These are phyloP conservation scores for Penaeus indicus DNA, from an alignment of 1,140 invertebrate species.

Conservation along the genomic window DNA sequence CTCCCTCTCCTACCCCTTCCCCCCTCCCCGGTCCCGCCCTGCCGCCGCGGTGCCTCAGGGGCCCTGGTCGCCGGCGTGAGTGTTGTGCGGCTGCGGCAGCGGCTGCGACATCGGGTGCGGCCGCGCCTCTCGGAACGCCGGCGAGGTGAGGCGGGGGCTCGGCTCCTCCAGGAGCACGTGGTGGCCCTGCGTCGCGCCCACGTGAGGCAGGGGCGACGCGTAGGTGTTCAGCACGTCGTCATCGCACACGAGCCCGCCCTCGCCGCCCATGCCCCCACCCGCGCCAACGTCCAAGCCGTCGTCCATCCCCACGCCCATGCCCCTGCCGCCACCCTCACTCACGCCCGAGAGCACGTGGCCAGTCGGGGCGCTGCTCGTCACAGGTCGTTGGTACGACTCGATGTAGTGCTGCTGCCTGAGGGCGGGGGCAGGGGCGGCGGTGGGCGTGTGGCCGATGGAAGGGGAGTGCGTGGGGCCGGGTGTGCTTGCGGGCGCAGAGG, in stretches of 20 bases:
- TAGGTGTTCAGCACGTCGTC: neutral
- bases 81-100: neutral
- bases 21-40: too few species aligned
- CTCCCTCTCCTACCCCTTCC: too few species aligned
- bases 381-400: neutral
- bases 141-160: slow-evolving; percentile 33
- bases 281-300: too few species aligned
- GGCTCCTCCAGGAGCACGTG: slow-evolving; percentile 5
- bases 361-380: neutral
- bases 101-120: neutral
- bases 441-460: neutral
- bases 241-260: too few species aligned
- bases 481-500: neutral
- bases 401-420: neutral
- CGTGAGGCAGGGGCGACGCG: neutral
- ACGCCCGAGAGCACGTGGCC: neutral
- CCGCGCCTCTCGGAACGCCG: slow-evolving; percentile 26
- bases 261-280: too few species aligned
- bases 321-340: neutral
- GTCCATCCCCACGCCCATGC: too few species aligned
- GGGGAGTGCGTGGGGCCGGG: neutral
- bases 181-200: slow-evolving; percentile 1
- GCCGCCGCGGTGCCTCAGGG: too few species aligned
- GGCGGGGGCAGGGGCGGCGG: neutral
- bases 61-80: neutral